phyloP scores from a whole-genome alignment of 2,888 invertebrate species.

The Ctenicera cuprea region DNA sequence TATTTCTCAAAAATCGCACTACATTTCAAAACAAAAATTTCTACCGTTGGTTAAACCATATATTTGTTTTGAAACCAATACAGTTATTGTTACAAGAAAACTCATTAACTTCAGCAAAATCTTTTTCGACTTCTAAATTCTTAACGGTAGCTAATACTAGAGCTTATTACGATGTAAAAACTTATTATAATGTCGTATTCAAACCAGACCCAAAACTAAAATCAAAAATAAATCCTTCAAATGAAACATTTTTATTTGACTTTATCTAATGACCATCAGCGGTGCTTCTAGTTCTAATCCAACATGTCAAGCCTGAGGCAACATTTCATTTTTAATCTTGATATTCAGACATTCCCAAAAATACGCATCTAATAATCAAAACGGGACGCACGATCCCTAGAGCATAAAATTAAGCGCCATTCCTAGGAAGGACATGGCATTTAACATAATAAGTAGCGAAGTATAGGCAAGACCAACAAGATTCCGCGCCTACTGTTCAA shows the following conservation, averaged over 20 bases:
- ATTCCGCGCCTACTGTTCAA: slow-evolving; percentile 25
- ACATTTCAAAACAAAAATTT: too few relatives aligned
- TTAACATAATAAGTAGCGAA: slow-evolving; percentile 26
- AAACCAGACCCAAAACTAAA: background rate
- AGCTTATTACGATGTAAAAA: background rate
- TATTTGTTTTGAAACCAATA: too few relatives aligned
- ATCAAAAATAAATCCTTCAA: slow-evolving; percentile 11
- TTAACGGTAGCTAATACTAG: too few relatives aligned
- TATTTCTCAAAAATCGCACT: too few relatives aligned
- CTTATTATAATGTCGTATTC: background rate
- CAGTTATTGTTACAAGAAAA: too few relatives aligned
- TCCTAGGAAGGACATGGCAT: slow-evolving; percentile 3
- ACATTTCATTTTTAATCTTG: slow-evolving; percentile 5
- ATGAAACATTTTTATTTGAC: slow-evolving; percentile 17
- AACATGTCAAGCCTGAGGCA: slow-evolving; percentile 4
- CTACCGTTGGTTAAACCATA: too few relatives aligned
- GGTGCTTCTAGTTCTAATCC: slow-evolving; percentile 9
- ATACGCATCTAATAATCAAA: slow-evolving; percentile 1
- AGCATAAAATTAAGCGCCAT: slow-evolving; percentile 8
- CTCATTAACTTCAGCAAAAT: too few relatives aligned
- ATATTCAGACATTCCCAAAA: slow-evolving; percentile 2
- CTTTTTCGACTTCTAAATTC: too few relatives aligned
- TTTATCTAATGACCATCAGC: slow-evolving; percentile 15
- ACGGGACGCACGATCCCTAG: background rate
- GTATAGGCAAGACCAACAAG: slow-evolving; percentile 6